Base-by-base conservation (phyloP, 2,113 vertebrate genomes). In the Alces alces region DNA sequence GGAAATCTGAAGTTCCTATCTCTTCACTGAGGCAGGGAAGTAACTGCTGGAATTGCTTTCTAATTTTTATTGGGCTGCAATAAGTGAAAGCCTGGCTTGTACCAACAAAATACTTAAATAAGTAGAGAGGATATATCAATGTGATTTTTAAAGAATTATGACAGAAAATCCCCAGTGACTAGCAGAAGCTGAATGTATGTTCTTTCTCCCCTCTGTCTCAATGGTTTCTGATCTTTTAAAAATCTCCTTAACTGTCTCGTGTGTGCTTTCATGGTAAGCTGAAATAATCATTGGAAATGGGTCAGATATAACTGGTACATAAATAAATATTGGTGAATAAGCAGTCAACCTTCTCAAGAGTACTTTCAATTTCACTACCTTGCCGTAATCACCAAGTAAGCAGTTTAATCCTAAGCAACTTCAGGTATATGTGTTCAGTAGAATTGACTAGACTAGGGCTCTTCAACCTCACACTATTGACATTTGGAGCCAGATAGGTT, bases 81-180 rank as follows among this genome's bases (percentile, higher is more conserved):
- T 87, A 94, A 83, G 84, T 95, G 93, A 91, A 97, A 94, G 86
- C 30, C 83, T 70, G 50, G 86, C n/a, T 82, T 70, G 11, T 78
- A 91, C 90, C 78, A 93, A 91, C 78, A 57, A 78, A 96, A 73
- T 76, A 55, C 78, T 96, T 78, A 54, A 78, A 55, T 76, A 82
- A 91, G 70, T 50, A 86, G 36, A 95, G 57, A 60, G 93, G 39
- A 50, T 52, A 50, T 60, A 83, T 58, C 86, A 47, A 7, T 86
- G 58, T 95, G 92, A 93, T 61, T 96, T 96, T 78, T 96, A 95
- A 96, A 97, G 94, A 96, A 93, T 89, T 57, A 86, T 86, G 89
- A 92, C 95, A 96, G 86, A 93, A 96, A 96, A 84, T 91, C 92
- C 84, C 94, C 55, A 93, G 84, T 60, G 95, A 85, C 86, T 54